Base-by-base conservation (phyloP, 2,113 vertebrate species). In the Caranx melampygus region DNA sequence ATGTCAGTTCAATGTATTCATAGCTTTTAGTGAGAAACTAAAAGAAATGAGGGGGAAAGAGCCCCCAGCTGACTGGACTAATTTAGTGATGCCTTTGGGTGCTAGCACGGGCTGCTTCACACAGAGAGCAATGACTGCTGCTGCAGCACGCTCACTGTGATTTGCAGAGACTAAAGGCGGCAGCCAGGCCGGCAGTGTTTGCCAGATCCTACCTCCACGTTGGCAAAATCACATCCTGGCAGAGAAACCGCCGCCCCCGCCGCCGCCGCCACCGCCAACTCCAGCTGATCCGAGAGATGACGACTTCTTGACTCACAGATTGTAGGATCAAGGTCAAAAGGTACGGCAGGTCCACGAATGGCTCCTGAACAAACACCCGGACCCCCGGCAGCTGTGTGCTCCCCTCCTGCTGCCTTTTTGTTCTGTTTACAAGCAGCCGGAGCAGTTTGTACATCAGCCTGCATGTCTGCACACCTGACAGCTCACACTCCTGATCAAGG, bases 11-110 rank as follows among this genome's bases (percentile, higher is more conserved):
- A 47, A 74, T 68, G 62, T 77, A 81, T 79, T 85, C 51, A 78
- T 58, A 37, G 76, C 79, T 70, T 82, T 86, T 78, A 78, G 72
- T 66, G 33, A 37, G 57, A 72, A 78, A 75, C 59, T 68, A 65
- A 72, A 80, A 66, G 73, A 84, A 81, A 82, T 73, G 63, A 79
- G 51, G 54, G 59, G 77, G 44, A 72, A 72, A 54, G 80, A 78
- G 72, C 76, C 62, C 51, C 65, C 20, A 37, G 52, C 83, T 80
- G 85, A 86, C 73, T 84, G 69, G 67, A 67, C 73, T 81, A 61
- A 86, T 84, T 81, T 44, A 21, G 58, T 71, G 15, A 64, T 70
- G 80, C 82, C 42, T 81, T 74, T 42, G 76, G 82, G 62, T 62
- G 57, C 42, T 33, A 52, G 68, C 59, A n/a, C 51, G 63, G 72